Evolutionary conservation across 2,797 vertebrate species (phyloP).

Genomic region (Hafferia zeledoni): DNA sequence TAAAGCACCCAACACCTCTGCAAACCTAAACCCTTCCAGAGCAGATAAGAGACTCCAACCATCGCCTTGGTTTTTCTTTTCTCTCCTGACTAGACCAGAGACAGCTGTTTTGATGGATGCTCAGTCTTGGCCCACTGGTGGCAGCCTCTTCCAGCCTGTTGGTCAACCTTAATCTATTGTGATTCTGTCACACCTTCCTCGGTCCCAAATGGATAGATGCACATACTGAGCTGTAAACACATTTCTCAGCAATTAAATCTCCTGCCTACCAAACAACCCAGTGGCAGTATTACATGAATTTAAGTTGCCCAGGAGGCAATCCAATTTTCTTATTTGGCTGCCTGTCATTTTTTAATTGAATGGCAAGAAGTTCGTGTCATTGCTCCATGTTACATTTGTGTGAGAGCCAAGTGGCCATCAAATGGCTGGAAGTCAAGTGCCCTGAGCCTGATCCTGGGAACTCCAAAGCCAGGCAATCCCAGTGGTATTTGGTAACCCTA

Average conservation of each 20-base stretch:
- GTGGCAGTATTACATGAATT: slow-evolving; percentile 11
- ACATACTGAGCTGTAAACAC: neutral
- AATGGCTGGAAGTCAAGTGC: neutral
- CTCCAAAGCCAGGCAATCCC: neutral
- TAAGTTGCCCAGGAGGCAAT: slow-evolving; percentile 28
- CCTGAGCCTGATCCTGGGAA: neutral
- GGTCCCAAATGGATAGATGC: neutral
- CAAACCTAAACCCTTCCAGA: neutral
- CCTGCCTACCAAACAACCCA: slow-evolving; percentile 15
- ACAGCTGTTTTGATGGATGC: neutral
- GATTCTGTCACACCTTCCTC: neutral
- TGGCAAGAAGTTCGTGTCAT: neutral
- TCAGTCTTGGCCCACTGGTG: neutral
- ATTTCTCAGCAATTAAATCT: slow-evolving; percentile 25
- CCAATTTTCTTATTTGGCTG: slow-evolving; percentile 19
- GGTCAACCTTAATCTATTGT: neutral
- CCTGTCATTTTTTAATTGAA: slow-evolving; percentile 40
- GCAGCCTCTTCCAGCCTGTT: neutral
- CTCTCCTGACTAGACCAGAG: neutral
- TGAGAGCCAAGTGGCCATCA: neutral
- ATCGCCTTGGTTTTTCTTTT: neutral
- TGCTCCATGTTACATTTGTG: slow-evolving; percentile 17
- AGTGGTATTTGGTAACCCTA: neutral
- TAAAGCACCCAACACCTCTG: neutral
- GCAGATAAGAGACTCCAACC: neutral